Percentiles rank a stretch among this genome's conserved stretches.
These are phyloP conservation scores for Halisarca cf. caerulea DNA, from an alignment of 37 sponge, comb jelly and placozoan species.

Conservation along the genomic window DNA sequence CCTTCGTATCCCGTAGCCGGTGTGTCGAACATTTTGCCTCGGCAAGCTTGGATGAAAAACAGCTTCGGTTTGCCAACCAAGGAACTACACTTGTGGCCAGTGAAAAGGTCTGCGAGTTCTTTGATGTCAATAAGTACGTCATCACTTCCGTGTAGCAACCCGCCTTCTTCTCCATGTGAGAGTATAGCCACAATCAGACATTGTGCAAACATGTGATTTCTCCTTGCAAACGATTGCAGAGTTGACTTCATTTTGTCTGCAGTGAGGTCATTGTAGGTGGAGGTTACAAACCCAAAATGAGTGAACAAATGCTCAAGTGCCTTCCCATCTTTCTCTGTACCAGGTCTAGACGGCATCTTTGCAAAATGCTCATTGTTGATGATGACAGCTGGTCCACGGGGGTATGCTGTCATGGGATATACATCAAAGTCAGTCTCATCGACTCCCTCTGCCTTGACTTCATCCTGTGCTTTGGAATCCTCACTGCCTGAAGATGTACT, in stretches of 20 bases:
- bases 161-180: slow-evolving; percentile 37
- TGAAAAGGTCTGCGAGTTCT: slow-evolving; percentile 8
- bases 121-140: slow-evolving; percentile 8
- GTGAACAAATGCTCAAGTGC: slow-evolving; percentile 17
- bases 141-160: slow-evolving; percentile 21
- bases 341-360: slow-evolving; percentile 20
- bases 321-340: slow-evolving; percentile 32
- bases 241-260: neutral
- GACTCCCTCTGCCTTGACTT: neutral
- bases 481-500: too few species aligned
- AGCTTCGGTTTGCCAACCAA: slow-evolving; percentile 45
- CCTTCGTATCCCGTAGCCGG: neutral
- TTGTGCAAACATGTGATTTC: neutral
- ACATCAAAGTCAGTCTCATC: neutral
- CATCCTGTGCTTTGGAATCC: neutral
- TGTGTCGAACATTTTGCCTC: neutral
- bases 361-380: slow-evolving; percentile 42
- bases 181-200: slow-evolving; percentile 39
- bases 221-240: neutral
- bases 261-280: slow-evolving; percentile 6
- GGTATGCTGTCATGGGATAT: slow-evolving; percentile 22
- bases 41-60: slow-evolving; percentile 39
- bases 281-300: neutral
- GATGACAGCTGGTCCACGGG: slow-evolving; percentile 34
- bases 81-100: neutral